These are phyloP conservation scores for Hippolais icterina DNA, from an alignment of 2,113 vertebrate species.

Conservation along the genomic window DNA sequence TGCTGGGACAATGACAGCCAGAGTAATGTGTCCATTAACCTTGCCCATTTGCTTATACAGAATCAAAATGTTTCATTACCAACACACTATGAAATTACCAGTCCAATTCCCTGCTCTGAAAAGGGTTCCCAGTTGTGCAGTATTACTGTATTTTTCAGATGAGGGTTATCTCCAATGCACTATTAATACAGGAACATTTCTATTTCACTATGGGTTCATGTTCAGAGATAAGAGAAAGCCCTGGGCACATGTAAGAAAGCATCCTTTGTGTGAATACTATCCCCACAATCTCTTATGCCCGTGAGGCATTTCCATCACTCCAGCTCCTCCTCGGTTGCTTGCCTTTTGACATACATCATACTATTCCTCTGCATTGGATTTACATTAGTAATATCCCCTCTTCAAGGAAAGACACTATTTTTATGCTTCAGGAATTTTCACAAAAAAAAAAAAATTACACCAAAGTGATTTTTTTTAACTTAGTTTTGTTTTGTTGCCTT, in stretches of 20 bases:
- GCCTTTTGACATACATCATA: not conserved
- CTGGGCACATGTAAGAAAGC: conserved; percentile 22
- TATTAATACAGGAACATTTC: conserved; percentile 38
- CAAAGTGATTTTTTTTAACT: not conserved
- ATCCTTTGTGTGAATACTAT: conserved; percentile 13
- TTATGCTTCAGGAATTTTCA: not conserved
- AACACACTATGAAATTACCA: conserved; percentile 10
- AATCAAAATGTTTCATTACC: conserved; percentile 42
- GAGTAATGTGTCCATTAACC: conserved; percentile 43
- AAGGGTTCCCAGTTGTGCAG: conserved; percentile 25
- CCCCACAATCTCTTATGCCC: not conserved
- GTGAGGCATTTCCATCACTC: not conserved
- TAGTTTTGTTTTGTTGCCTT: not conserved
- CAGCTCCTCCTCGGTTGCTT: not conserved
- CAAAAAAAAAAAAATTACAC: not conserved
- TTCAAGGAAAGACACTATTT: not conserved
- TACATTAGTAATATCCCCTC: conserved; percentile 21
- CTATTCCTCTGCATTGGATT: not conserved
- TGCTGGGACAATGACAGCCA: conserved; percentile 33
- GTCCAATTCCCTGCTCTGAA: conserved; percentile 39
- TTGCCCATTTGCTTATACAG: conserved; percentile 54
- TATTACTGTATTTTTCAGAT: conserved; percentile 30
- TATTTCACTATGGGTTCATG: conserved; percentile 5
- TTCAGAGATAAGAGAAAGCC: conserved; percentile 51
- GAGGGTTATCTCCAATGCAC: conserved; percentile 11